Evolutionary conservation across 2,113 vertebrate genomes (phyloP).

Genomic region (Alethe diademata): DNA sequence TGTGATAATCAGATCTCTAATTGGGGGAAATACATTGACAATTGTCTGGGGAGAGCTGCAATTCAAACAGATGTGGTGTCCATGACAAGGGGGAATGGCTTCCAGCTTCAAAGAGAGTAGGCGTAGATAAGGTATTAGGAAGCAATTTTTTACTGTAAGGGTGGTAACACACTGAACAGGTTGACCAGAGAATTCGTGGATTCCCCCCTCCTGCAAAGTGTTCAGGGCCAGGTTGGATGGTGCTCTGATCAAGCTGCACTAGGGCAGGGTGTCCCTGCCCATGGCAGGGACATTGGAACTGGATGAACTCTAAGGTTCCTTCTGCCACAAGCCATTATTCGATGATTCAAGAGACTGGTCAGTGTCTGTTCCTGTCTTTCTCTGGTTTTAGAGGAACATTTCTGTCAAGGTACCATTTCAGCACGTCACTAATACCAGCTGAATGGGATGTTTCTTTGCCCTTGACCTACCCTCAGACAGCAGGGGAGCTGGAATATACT

Average conservation of each 20-base stretch:
- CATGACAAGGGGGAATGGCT: background rate
- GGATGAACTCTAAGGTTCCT: no score
- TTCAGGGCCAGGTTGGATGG: background rate
- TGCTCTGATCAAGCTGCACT: background rate
- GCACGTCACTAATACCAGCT: background rate
- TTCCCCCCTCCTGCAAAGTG: background rate
- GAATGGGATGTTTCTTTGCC: background rate
- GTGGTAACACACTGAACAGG: background rate
- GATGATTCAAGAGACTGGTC: background rate
- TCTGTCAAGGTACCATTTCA: background rate
- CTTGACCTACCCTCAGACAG: background rate
- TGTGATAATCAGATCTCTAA: background rate
- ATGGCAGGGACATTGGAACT: background rate
- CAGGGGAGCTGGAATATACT: background rate
- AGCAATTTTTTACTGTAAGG: background rate
- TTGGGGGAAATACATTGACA: background rate
- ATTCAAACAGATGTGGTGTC: background rate
- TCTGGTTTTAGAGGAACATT: background rate
- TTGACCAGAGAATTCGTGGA: background rate
- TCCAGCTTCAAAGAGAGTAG: background rate
- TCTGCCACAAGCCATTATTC: fast-evolving
- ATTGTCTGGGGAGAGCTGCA: background rate
- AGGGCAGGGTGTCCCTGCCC: background rate
- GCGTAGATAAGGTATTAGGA: background rate
- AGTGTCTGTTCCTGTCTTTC: background rate